Base-by-base conservation (phyloP, 2,888 invertebrate species). In the Phengaris arion region DNA sequence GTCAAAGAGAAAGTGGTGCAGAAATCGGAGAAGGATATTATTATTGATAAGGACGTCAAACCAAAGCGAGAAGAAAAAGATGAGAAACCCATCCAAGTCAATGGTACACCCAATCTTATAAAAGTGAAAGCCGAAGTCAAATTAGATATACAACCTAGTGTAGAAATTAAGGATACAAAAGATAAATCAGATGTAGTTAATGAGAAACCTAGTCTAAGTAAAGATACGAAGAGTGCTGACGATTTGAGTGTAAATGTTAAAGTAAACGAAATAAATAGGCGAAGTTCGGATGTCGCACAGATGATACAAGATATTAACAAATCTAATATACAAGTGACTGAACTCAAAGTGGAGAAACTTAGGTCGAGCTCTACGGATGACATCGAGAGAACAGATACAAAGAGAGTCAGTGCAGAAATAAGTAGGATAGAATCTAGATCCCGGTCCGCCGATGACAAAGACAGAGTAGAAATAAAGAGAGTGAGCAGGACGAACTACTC, bases 1-100 rank as follows among this genome's bases (percentile, higher is more conserved):
- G 91, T 94, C 48, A 90, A 92, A 82, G 86, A 88, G 78, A 87
- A 87, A 81, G 79, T 85, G 52, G 86, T 85, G 59, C 80, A 79
- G 76, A 73, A 80, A 77, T 83, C 84, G 48, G 79, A 79, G 75
- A 82, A 83, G 79, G 81, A 83, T n/a, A 54, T 79, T 74, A 54
- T 79, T 74, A 79, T 78, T 59, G 79, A 81, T 77, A 80, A 80
- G 76, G 81, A 82, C 70, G 69, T 48, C 12, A 85, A 82, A 83
- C 84, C 85, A 83, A 86, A 85, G 83, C 81, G 79, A 76, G 79
- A 83, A 76, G 74, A 77, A 77, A 82, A 81, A 80, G 79, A 77
- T 51, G 78, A 79, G 35, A 78, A 78, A 72, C 79, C 77, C 70
- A 79, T 79, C 76, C 77, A 78, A 46, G 80, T 80, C 75, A 80